Percentiles rank a stretch among this genome's conserved stretches.
Conservation (phyloP, 2,113 vertebrate species). For the Etheostoma spectabile region DNA sequence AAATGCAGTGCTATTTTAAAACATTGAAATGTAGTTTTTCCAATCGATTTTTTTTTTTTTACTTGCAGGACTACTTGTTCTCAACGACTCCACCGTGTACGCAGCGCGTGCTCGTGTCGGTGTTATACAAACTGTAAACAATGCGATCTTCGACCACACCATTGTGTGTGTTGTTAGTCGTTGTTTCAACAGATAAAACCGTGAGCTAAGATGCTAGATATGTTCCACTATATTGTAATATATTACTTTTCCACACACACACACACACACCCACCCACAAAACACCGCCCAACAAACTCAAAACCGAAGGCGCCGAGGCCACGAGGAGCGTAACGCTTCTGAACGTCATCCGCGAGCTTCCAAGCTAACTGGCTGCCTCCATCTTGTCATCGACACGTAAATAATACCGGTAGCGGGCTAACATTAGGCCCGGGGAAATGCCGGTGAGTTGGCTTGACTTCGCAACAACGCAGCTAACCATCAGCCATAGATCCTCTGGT, state of each 20-base stretch:
- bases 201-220: accelerated
- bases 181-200: accelerated
- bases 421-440: slow-evolving; percentile 73
- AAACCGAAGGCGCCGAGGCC: slow-evolving; percentile 57
- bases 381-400: slow-evolving; percentile 84
- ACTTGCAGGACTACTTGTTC: slow-evolving; percentile 53
- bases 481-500: neutral
- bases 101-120: slow-evolving; percentile 45
- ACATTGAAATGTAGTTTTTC: neutral
- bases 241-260: slow-evolving; percentile 13
- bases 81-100: slow-evolving; percentile 18
- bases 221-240: neutral
- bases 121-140: slow-evolving; percentile 49
- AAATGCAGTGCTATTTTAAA: accelerated
- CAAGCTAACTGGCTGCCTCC: slow-evolving; percentile 83
- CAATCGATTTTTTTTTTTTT: neutral
- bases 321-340: slow-evolving; percentile 54
- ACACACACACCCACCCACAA: too few relatives aligned
- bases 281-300: too few relatives aligned
- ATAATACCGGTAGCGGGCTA: slow-evolving; percentile 79
- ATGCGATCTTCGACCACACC: neutral
- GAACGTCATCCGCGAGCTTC: slow-evolving; percentile 77
- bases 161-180: neutral
- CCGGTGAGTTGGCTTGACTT: slow-evolving; percentile 60
- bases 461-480: neutral